Base-by-base conservation (phyloP, 1,140 invertebrate species). In the Brachionus paranguensis region DNA sequence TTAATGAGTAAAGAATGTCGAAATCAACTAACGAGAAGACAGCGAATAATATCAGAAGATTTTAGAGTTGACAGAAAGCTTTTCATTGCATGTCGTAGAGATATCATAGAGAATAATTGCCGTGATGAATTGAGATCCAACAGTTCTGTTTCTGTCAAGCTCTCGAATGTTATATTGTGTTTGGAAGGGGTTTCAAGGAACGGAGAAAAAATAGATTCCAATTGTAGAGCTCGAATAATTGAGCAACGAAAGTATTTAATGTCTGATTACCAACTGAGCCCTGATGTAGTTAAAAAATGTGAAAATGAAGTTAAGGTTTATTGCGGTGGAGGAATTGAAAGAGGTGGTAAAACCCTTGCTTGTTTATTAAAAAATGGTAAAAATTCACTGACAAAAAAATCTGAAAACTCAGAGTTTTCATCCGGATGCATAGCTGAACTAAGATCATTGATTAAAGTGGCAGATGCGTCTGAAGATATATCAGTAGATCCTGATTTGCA, bases 181-280 rank as follows among this genome's bases (percentile, higher is more conserved):
- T 64, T 84, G 8, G 68, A 84, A 78, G 70, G 41, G 20, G 24
- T 14, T 64, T 10, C 55, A 8, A 53, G 68, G 74, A 45, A 84
- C 7, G 65, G 68, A 24, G 17, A 64, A 64, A 74, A 92, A 87
- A 90, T 95, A 4, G 91, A 92, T 20, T 87, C 91, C 1, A 93
- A 94, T 85, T 96, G 94, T 87, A 84, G 90, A 43, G 91, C 91
- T 12, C 96, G 98, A 91, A 94, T 99, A 92, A 92, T 93, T 84
- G 93, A 95, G 86, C 95, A 98, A 88, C 91, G 96, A 10, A 93
- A 93, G 89, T 93, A 95, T 87, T 89, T 99, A 8, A 93, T 99
- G 93, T 93, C 95, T 87, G 96, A 99, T 90, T 98, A 94, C 88
- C 92, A 94, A 86, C 89, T 98, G 4, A 95, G 93, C 14, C 96